Evolutionary conservation across 2,888 invertebrate genomes (phyloP).

Genomic region (Brachylomia viminalis): DNA sequence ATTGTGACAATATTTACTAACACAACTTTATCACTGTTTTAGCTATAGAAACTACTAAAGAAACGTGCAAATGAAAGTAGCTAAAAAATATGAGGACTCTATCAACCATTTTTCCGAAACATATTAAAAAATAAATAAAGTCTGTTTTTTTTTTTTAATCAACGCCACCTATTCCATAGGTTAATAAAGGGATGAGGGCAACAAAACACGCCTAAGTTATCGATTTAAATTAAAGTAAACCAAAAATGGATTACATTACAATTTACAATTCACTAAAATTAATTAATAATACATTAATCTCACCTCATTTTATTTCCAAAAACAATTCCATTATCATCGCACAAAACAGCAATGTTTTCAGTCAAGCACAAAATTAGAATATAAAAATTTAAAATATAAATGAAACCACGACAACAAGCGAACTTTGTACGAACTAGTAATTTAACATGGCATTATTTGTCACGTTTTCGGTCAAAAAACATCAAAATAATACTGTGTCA

Average conservation of each 20-base stretch:
- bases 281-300: slow-evolving; percentile 65
- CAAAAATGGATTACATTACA: slow-evolving; percentile 24
- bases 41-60: not conserved
- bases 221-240: slow-evolving; percentile 41
- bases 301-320: slow-evolving; percentile 77
- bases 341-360: slow-evolving; percentile 67
- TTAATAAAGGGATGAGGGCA: slow-evolving; percentile 11
- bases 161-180: not conserved
- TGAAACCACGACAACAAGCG: slow-evolving; percentile 77
- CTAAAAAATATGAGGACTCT: not conserved
- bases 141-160: not conserved
- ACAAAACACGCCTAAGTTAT: slow-evolving; percentile 27
- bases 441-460: slow-evolving; percentile 75
- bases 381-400: slow-evolving; percentile 49
- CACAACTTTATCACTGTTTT: not conserved
- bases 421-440: slow-evolving; percentile 63
- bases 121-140: not conserved
- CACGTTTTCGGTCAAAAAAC: slow-evolving; percentile 80
- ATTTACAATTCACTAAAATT: slow-evolving; percentile 31
- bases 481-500: slow-evolving; percentile 80
- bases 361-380: slow-evolving; percentile 63
- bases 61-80: not conserved
- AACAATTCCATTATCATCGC: slow-evolving; percentile 65
- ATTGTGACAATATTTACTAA: not conserved
- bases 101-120: rapidly evolving